phyloP scores from a whole-genome alignment of 2,888 invertebrate species.

The Drosophila paramelanica region DNA sequence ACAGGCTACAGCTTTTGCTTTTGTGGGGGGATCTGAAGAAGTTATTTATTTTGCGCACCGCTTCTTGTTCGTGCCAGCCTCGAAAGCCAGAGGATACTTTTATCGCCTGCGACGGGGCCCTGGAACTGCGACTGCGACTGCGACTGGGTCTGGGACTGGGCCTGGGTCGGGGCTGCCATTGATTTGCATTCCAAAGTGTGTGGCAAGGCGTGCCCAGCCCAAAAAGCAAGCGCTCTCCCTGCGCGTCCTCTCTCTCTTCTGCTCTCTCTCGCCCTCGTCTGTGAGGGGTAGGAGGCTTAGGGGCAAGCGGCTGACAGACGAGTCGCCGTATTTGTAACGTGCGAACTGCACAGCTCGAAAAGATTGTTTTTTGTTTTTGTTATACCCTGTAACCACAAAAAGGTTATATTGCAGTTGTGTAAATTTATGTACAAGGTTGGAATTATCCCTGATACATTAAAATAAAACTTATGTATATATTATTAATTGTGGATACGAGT shows the following conservation, averaged over 20 bases:
- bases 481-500: too few relatives aligned
- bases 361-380: slow-evolving; percentile 20
- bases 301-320: slow-evolving; percentile 41
- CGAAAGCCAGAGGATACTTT: slow-evolving; percentile 73
- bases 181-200: slow-evolving; percentile 83
- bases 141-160: slow-evolving; percentile 6
- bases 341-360: slow-evolving; percentile 64
- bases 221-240: slow-evolving; percentile 38
- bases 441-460: background rate
- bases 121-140: background rate
- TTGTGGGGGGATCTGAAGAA: slow-evolving; percentile 64
- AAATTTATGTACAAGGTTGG: background rate
- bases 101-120: slow-evolving; percentile 58
- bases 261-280: background rate
- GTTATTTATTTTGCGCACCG: slow-evolving; percentile 71
- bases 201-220: slow-evolving; percentile 58
- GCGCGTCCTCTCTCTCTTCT: slow-evolving; percentile 5
- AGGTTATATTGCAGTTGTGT: background rate
- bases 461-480: background rate
- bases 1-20: slow-evolving; percentile 4
- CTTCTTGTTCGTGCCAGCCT: slow-evolving; percentile 49
- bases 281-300: slow-evolving; percentile 33
- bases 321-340: slow-evolving; percentile 72
- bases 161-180: slow-evolving; percentile 33
- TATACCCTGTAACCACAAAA: background rate